phyloP scores from a whole-genome alignment of 1,140 invertebrate species.

The Drosophila pseudoananassae region DNA sequence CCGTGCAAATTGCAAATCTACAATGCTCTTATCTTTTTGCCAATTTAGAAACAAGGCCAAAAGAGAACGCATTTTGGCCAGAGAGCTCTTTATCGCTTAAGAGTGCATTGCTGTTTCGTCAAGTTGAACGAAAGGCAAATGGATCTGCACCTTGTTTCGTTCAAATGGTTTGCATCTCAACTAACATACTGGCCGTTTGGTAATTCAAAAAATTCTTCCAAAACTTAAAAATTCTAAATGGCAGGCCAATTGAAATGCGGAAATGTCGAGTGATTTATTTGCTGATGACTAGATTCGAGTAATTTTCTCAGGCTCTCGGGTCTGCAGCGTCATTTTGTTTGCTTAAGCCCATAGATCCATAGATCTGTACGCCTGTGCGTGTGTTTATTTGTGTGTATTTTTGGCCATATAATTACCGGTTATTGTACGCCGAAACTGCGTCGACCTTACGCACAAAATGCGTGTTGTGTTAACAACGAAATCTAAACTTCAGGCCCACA shows the following conservation, averaged over 20 bases:
- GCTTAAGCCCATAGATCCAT: conserved; percentile 19
- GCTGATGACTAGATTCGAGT: conserved; percentile 25
- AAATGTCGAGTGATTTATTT: conserved; percentile 66
- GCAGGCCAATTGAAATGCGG: conserved; percentile 63
- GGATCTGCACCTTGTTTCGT: conserved; percentile 44
- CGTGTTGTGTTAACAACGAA: conserved; percentile 56
- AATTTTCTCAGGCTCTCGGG: conserved; percentile 62
- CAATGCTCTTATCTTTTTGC: conserved; percentile 11
- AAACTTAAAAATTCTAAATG: conserved; percentile 26
- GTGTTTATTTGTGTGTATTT: conserved; percentile 20
- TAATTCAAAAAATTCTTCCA: conserved; percentile 33
- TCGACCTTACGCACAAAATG: conserved; percentile 78
- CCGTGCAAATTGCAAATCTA: background rate
- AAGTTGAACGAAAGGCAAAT: conserved; percentile 60
- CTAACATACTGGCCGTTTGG: conserved; percentile 46
- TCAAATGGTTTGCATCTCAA: conserved; percentile 59
- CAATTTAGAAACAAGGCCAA: background rate
- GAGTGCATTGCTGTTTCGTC: conserved; percentile 47
- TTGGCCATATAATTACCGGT: conserved; percentile 76
- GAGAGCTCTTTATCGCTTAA: conserved; percentile 14
- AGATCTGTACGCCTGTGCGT: background rate
- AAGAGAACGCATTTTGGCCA: conserved; percentile 3
- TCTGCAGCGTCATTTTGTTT: conserved; percentile 71
- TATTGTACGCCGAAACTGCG: conserved; percentile 74
- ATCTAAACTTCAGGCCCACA: conserved; percentile 35